phyloP scores from a whole-genome alignment of 2,797 vertebrate species.

The Sarcoramphus papa region DNA sequence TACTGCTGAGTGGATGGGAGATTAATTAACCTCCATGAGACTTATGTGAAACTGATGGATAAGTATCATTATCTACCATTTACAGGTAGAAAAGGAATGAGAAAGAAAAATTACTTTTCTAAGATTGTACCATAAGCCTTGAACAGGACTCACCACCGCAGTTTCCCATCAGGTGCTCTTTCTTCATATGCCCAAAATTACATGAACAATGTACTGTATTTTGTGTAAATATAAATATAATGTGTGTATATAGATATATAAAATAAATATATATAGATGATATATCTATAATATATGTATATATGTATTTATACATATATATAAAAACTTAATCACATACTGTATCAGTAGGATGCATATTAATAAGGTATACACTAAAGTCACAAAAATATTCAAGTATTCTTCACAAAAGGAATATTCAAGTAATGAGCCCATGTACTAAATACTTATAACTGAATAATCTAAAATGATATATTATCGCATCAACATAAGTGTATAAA shows the following conservation, averaged over 20 bases:
- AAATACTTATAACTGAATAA: neutral
- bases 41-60: neutral
- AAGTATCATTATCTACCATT: neutral
- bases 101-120: neutral
- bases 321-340: neutral
- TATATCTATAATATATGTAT: neutral
- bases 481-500: neutral
- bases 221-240: neutral
- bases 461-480: neutral
- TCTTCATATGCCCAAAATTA: neutral
- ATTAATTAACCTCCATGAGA: neutral
- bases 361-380: neutral
- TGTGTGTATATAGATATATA: neutral
- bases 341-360: neutral
- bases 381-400: neutral
- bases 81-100: neutral
- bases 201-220: neutral
- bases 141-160: neutral
- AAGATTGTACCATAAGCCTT: neutral
- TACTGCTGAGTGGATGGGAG: neutral
- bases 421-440: neutral
- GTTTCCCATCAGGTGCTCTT: neutral
- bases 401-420: neutral
- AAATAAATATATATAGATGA: neutral
- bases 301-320: neutral